Evolutionary conservation across 2,113 vertebrate species (phyloP).

Genomic region (Octodon degus): DNA sequence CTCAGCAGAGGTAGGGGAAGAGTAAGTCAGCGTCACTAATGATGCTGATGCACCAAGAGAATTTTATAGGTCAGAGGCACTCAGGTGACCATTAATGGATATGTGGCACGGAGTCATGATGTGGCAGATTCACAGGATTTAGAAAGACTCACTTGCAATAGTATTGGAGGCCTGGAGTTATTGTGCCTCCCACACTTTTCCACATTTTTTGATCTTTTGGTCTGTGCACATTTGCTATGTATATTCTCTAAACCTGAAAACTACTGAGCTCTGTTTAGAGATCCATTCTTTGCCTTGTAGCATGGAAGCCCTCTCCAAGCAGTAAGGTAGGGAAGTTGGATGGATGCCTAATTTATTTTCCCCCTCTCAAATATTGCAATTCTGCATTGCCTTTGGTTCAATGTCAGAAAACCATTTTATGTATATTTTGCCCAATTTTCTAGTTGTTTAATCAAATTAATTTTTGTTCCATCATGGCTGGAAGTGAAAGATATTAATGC

Average conservation of each 20-base stretch:
- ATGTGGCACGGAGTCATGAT: no score
- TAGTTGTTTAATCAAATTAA: constrained; percentile 51
- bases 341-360: background rate
- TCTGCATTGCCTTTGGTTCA: background rate
- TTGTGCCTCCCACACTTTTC: no score
- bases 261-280: background rate
- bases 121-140: no score
- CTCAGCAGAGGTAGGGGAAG: no score
- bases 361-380: background rate
- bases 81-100: no score
- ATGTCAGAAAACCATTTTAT: background rate
- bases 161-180: no score
- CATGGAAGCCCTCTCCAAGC: background rate
- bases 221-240: background rate
- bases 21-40: no score
- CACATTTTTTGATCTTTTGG: background rate
- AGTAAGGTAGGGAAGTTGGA: background rate
- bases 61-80: no score
- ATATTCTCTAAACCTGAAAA: background rate
- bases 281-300: background rate
- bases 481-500: constrained; percentile 29
- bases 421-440: constrained; percentile 12
- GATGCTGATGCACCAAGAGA: no score
- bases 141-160: no score
- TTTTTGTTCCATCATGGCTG: constrained; percentile 17